Base-by-base conservation (phyloP, 2,888 invertebrate genomes). In the Heteromyza rotundicornis region DNA sequence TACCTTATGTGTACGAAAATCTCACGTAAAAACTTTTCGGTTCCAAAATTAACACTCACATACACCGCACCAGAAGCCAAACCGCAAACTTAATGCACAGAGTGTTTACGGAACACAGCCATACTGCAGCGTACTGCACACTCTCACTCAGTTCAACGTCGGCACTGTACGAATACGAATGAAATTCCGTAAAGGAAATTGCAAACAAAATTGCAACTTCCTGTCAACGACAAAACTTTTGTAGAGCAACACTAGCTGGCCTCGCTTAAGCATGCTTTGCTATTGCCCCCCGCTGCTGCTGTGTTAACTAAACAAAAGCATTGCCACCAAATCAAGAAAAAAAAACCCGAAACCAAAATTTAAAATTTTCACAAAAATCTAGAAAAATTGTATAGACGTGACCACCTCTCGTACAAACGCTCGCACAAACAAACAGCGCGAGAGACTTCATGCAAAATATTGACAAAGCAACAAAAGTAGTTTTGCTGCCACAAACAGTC, bases 161-260 rank as follows among this genome's bases (percentile, higher is more conserved):
- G n/a, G n/a, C n/a, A n/a, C n/a, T n/a, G n/a, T n/a, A n/a, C n/a
- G n/a, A n/a, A n/a, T n/a, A n/a, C n/a, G n/a, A n/a, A n/a, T n/a
- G 40, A 68, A 67, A 67, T 67, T 67, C 55, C 57, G 44, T 40
- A 62, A 76, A 78, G 77, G 77, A 78, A 80, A 80, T 78, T 80
- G 76, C 80, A 74, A 80, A 80, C 79, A 79, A 80, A 78, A 75
- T 77, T 78, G 78, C 78, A 74, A 76, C 76, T 76, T 75, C 76
- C 76, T 77, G 78, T 72, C 75, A 73, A 72, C 75, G 77, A 77
- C 75, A 77, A 74, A 74, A 74, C 73, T 74, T 73, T 76, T 72
- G 75, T 69, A 5, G 47, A 2, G 47, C 47, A 47, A 19, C 47
- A 47, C 27, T 10, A 27, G 10, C 64, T 70, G 75, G 75, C 72